Conservation (phyloP, 92 coral and sea anemone species). For the Porites evermanni region DNA sequence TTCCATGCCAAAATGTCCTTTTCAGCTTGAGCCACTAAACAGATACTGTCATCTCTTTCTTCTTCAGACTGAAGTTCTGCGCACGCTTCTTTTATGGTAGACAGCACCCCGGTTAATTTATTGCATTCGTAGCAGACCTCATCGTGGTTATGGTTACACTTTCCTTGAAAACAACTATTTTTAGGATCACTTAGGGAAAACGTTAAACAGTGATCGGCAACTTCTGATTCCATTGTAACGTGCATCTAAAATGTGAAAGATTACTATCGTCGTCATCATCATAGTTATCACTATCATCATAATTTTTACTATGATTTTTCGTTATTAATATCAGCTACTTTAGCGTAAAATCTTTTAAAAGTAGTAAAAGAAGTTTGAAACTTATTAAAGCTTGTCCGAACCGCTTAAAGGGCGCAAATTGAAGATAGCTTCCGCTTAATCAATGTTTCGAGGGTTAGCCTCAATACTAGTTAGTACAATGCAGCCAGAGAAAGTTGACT, state of each 20-base stretch:
- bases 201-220: conserved; percentile 40
- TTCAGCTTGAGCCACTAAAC: conserved; percentile 10
- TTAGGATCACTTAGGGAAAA: conserved; percentile 41
- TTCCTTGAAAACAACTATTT: conserved; percentile 5
- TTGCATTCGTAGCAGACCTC: conserved; percentile 32
- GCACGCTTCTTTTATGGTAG: conserved; percentile 22
- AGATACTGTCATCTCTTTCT: conserved; percentile 40
- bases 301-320: not conserved
- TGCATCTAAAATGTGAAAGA: conserved; percentile 11
- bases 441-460: no score
- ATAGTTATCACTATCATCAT: not conserved
- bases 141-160: conserved; percentile 29
- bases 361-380: not conserved
- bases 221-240: conserved; percentile 31
- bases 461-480: no score
- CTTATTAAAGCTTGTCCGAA: conserved; percentile 1
- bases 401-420: conserved; percentile 6
- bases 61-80: conserved; percentile 22
- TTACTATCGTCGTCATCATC: not conserved
- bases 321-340: not conserved
- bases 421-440: not conserved
- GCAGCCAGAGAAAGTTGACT: no score
- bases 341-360: not conserved
- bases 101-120: conserved; percentile 9
- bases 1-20: conserved; percentile 31